Evolutionary conservation across 1,140 invertebrate species (phyloP).

Genomic region (Eufriesea mexicana): DNA sequence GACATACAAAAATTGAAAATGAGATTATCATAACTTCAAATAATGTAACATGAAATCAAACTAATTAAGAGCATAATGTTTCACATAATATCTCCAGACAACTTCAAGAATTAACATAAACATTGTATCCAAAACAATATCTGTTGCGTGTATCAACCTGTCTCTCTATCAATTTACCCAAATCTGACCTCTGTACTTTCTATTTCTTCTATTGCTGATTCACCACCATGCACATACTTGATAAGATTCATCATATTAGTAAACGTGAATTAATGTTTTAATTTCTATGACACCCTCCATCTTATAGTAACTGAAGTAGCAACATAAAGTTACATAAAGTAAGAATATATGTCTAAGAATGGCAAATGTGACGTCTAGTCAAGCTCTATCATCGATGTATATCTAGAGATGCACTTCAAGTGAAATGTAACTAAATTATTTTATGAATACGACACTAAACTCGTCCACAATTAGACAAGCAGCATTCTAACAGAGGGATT

Average conservation of each 20-base stretch:
- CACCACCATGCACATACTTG: not conserved
- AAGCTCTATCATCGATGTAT: slow-evolving; percentile 50
- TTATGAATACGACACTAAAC: not conserved
- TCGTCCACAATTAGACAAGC: not conserved
- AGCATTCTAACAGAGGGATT: not conserved
- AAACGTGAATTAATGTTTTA: slow-evolving; percentile 11
- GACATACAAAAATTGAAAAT: too few relatives aligned
- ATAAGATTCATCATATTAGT: slow-evolving; percentile 4
- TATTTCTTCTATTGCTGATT: not conserved
- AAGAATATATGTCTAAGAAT: not conserved
- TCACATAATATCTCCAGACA: too few relatives aligned
- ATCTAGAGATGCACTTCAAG: not conserved
- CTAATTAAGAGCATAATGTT: too few relatives aligned
- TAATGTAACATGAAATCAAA: too few relatives aligned
- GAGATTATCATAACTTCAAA: too few relatives aligned
- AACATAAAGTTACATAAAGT: too few relatives aligned
- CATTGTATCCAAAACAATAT: too few relatives aligned
- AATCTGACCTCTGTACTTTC: not conserved
- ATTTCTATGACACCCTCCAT: not conserved
- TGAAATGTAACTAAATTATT: slow-evolving; percentile 5
- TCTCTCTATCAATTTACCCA: too few relatives aligned
- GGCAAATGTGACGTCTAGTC: slow-evolving; percentile 42
- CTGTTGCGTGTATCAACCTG: too few relatives aligned
- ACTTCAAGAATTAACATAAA: too few relatives aligned
- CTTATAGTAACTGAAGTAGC: not conserved